Percentiles rank a stretch among this genome's conserved stretches.
phyloP scores from a whole-genome alignment of 2,888 invertebrate species.

The Cosmorhoe ocellata region DNA sequence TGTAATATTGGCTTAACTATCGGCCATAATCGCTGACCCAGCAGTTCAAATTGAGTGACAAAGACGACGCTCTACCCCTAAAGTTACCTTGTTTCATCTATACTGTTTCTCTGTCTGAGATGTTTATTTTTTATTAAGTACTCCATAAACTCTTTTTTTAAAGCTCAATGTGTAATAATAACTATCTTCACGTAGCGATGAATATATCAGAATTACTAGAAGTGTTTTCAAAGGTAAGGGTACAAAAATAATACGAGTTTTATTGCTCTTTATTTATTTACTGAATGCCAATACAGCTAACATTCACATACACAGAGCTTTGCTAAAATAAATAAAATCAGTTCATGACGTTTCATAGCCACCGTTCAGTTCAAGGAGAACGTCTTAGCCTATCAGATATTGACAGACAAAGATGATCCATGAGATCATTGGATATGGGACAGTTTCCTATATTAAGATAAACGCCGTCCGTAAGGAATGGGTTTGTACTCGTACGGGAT shows the following conservation, averaged over 20 bases:
- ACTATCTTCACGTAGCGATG: too few relatives aligned
- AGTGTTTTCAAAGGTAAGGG: neutral
- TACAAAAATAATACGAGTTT: constrained; percentile 1
- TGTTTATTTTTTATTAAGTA: too few relatives aligned
- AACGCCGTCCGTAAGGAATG: constrained; percentile 20
- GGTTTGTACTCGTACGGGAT: constrained; percentile 17
- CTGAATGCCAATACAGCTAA: constrained; percentile 17
- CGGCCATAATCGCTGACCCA: too few relatives aligned
- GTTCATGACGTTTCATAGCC: constrained; percentile 11
- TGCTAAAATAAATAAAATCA: constrained; percentile 11
- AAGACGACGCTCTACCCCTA: too few relatives aligned
- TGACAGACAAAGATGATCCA: neutral
- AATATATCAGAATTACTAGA: too few relatives aligned
- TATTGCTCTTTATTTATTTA: constrained; percentile 21
- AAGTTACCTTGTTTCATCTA: too few relatives aligned
- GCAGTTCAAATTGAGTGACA: too few relatives aligned
- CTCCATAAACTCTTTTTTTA: too few relatives aligned
- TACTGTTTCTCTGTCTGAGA: too few relatives aligned
- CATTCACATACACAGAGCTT: constrained; percentile 23
- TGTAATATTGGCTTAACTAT: too few relatives aligned
- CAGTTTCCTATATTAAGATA: constrained; percentile 1
- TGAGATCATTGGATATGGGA: constrained; percentile 10
- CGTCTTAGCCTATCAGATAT: neutral
- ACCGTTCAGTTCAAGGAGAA: neutral
- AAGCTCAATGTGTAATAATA: too few relatives aligned